Evolutionary conservation across 2,888 invertebrate genomes (phyloP).

Genomic region (Sarcophaga caerulescens): DNA sequence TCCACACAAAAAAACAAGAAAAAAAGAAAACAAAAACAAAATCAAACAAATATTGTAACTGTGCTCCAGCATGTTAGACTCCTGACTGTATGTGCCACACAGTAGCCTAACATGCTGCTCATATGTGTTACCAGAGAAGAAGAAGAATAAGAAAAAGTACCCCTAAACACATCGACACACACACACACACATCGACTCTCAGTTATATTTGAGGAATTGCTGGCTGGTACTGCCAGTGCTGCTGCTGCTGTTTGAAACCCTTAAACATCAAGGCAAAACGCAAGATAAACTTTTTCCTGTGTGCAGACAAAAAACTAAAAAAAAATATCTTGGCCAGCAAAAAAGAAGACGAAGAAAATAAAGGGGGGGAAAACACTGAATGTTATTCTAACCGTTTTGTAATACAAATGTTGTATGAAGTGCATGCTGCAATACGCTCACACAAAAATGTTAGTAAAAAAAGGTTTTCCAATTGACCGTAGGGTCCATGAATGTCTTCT

Average conservation of each 20-base stretch:
- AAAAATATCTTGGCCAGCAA: slow-evolving; percentile 19
- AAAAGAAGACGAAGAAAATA: no score
- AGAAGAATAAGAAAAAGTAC: neutral
- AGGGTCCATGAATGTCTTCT: no score
- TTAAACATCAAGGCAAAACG: slow-evolving; percentile 49
- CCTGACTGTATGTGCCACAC: no score
- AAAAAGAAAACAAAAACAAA: no score
- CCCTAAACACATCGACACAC: neutral
- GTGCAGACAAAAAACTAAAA: slow-evolving; percentile 35
- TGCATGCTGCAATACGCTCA: neutral
- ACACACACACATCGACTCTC: no score
- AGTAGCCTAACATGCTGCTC: no score
- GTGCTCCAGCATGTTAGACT: no score
- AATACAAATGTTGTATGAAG: slow-evolving; percentile 4
- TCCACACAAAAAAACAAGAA: no score
- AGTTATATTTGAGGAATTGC: no score
- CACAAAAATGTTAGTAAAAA: neutral
- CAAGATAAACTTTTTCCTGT: slow-evolving; percentile 59
- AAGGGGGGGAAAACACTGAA: neutral
- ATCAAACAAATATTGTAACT: no score
- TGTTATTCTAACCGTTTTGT: slow-evolving; percentile 9
- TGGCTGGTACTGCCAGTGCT: no score
- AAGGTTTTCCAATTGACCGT: neutral
- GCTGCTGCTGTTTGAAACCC: neutral
- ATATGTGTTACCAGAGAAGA: slow-evolving; percentile 4